These are phyloP conservation scores for Stenichneumon culpator DNA, from an alignment of 2,888 invertebrate genomes.

Conservation along the genomic window DNA sequence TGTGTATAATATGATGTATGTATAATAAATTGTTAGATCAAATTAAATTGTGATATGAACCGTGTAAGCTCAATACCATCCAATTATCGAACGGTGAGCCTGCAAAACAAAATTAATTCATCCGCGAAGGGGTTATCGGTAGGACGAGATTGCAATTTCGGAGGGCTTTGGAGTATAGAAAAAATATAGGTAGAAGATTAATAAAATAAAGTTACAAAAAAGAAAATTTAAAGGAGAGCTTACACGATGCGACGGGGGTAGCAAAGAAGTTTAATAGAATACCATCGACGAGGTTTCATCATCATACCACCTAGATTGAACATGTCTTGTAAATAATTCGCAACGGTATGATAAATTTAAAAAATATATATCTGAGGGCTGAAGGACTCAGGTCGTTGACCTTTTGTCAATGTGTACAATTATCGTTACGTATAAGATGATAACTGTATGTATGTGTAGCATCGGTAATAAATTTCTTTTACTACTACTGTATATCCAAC, in stretches of 20 bases:
- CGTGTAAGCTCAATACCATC: neutral
- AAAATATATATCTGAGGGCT: conserved; percentile 1
- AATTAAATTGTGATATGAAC: neutral
- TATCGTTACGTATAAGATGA: no score
- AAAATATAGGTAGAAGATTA: neutral
- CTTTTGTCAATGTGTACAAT: no score
- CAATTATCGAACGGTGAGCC: neutral
- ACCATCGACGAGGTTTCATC: conserved; percentile 46
- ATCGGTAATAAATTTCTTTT: no score
- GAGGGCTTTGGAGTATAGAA: neutral
- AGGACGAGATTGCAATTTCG: neutral
- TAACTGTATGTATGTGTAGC: no score
- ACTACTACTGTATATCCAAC: no score
- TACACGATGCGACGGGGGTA: neutral
- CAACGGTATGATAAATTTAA: conserved; percentile 5
- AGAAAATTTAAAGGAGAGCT: conserved; percentile 25
- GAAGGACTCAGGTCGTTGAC: no score
- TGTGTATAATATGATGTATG: no score
- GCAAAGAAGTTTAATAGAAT: conserved; percentile 21
- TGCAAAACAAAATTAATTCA: neutral
- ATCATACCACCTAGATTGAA: conserved; percentile 35
- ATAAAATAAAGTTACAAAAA: conserved; percentile 11
- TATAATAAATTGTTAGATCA: no score
- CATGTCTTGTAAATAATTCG: conserved; percentile 56
- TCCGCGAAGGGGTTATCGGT: neutral